These are phyloP conservation scores for Trachelus troglodyta DNA, from an alignment of 2,888 invertebrate genomes.

Conservation along the genomic window DNA sequence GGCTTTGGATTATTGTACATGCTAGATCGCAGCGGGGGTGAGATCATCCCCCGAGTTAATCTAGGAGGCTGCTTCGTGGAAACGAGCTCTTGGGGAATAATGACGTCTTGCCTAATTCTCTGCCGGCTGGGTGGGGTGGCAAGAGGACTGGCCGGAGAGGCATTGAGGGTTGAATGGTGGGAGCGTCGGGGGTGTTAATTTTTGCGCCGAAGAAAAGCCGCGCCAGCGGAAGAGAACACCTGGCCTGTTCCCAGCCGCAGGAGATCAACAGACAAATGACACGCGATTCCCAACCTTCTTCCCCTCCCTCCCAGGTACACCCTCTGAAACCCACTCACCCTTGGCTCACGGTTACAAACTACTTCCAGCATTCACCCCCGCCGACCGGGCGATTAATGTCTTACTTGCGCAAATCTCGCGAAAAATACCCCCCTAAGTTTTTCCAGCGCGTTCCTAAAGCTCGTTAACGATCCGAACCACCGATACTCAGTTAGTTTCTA, in stretches of 20 bases:
- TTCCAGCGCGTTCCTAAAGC: constrained; percentile 9
- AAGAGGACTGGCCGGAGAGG: constrained; percentile 9
- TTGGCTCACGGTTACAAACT: constrained; percentile 52
- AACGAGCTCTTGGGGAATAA: constrained; percentile 25
- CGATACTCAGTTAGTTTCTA: background rate
- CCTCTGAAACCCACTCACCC: constrained; percentile 1
- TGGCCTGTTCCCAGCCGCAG: constrained; percentile 55
- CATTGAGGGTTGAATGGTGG: constrained; percentile 8
- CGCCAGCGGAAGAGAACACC: constrained; percentile 46
- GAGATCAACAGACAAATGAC: constrained; percentile 66
- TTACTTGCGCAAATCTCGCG: constrained; percentile 45
- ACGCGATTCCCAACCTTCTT: constrained; percentile 59
- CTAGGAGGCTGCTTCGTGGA: background rate
- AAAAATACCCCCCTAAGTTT: constrained; percentile 20
- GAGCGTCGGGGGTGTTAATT: constrained; percentile 52
- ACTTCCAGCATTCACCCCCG: constrained; percentile 41
- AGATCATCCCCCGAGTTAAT: background rate
- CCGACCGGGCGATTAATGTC: constrained; percentile 59
- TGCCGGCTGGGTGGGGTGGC: constrained; percentile 26
- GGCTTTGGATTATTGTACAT: background rate
- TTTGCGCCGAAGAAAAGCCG: constrained; percentile 56
- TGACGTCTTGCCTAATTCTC: constrained; percentile 53
- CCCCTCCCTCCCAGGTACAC: constrained; percentile 35
- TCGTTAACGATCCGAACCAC: background rate
- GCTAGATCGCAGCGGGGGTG: background rate